Base-by-base conservation (phyloP, 2,888 invertebrate genomes). In the Bugulina stolonifera region DNA sequence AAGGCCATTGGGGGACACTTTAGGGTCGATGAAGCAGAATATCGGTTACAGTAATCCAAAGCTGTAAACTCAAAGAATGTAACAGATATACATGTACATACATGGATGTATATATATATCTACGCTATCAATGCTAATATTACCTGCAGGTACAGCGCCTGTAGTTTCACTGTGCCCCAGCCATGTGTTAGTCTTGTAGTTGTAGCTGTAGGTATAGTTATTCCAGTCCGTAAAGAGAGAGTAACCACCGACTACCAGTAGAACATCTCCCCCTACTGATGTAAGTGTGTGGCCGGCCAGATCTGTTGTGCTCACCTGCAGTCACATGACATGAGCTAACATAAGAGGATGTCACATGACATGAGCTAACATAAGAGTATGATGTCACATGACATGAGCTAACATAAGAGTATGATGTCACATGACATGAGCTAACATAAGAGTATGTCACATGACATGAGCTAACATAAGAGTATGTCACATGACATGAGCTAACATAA, bases 261-360 rank as follows among this genome's bases (percentile, higher is more conserved):
- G 86, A 75, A 90, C 80, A 5, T 79, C 77, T 52, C 90, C 81
- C 43, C 90, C 81, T 71, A 92, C 89, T 70, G 92, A 87, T 0
- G 94, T 94, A 73, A 97, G 85, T 0, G 93, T 93, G 80, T 95
- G 94, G 0, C 96, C 95, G 0, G 94, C 92, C n/a, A 94, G 85
- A 0, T 64, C 64, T 10, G 34, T n/a, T 34, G 64, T 18, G 25
- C n/a, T 14, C 18, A 64, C 64, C 64, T 64, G 32, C 5, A 3
- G 32, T 25, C 5, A 5, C 3, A 57, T 57, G 23, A 18, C 5
- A 43, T 43, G 43, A 43, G 43, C 18, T 43, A 18, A 43, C 18
- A 18, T 43, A 43, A 43, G 5, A 10, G 18, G 43, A 10, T 10
- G 43, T 43, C 18, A 43, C 43, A 43, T 43, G 43, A 18, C 43